Evolutionary conservation across 1,140 invertebrate genomes (phyloP).

Genomic region (Colletes gigas): DNA sequence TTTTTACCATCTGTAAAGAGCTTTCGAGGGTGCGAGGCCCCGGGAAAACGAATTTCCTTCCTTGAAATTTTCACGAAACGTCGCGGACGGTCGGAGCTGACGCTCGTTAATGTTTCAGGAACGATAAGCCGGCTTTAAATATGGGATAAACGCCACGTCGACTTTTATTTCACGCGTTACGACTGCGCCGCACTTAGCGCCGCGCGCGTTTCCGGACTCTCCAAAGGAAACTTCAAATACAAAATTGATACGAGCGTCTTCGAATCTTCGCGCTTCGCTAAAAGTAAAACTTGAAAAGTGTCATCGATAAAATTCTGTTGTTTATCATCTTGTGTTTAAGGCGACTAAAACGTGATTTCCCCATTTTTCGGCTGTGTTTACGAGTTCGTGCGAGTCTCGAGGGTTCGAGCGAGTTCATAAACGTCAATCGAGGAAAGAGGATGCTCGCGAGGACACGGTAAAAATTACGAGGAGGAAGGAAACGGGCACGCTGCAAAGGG

Average conservation of each 20-base stretch:
- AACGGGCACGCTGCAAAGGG: background rate
- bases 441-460: background rate
- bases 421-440: slow-evolving; percentile 29
- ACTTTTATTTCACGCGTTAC: background rate
- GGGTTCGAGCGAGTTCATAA: background rate
- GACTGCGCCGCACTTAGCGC: no score
- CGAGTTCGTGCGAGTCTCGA: background rate
- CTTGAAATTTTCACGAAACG: slow-evolving; percentile 30
- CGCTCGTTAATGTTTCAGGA: slow-evolving; percentile 30
- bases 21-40: background rate
- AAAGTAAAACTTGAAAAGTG: no score
- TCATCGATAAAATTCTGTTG: no score
- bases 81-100: background rate
- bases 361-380: background rate
- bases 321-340: no score
- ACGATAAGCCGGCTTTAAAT: slow-evolving; percentile 5
- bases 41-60: slow-evolving; percentile 26
- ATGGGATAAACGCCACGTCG: background rate
- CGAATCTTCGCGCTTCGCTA: no score
- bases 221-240: background rate
- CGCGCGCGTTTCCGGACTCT: no score
- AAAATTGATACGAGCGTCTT: no score
- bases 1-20: slow-evolving; percentile 20
- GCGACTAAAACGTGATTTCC: no score
- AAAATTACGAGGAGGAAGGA: background rate